phyloP scores from a whole-genome alignment of 2,113 vertebrate genomes.

The Aphyosemion australe region DNA sequence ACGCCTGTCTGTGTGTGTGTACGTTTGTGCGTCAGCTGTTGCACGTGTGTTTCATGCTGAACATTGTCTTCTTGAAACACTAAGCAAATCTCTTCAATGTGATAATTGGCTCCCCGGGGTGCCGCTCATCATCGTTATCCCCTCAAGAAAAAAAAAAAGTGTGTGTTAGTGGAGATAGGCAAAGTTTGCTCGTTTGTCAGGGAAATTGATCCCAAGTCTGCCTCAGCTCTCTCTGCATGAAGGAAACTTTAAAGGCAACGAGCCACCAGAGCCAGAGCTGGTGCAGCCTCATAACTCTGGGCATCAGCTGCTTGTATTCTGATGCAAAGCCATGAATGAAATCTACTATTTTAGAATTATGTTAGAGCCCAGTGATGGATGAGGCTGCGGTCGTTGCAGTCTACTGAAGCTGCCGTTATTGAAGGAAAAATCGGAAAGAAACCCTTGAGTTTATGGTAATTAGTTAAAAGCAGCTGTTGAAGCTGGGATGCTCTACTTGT shows the following conservation, averaged over 20 bases:
- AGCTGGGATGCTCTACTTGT: conserved; percentile 13
- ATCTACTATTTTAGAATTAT: conserved; percentile 6
- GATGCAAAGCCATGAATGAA: conserved; percentile 10
- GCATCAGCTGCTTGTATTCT: conserved; percentile 20
- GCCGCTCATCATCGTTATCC: conserved; percentile 67
- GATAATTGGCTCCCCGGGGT: conserved; percentile 77
- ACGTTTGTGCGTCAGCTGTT: not conserved
- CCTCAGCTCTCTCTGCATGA: conserved; percentile 52
- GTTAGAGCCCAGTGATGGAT: not conserved
- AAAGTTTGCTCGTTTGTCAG: conserved; percentile 57
- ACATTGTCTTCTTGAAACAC: conserved; percentile 73
- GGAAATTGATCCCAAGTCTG: conserved; percentile 56
- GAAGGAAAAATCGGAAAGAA: not conserved
- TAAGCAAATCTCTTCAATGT: conserved; percentile 74
- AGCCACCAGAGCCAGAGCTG: conserved; percentile 43
- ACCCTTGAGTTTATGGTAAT: conserved; percentile 26
- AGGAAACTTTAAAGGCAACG: conserved; percentile 47
- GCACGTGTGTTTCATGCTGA: conserved; percentile 46
- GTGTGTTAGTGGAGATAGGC: conserved; percentile 55
- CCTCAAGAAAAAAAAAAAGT: conserved; percentile 40
- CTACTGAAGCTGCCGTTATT: conserved; percentile 13
- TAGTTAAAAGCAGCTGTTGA: conserved; percentile 26
- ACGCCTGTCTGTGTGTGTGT: not conserved
- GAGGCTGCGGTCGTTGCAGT: conserved; percentile 4
- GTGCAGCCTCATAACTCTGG: conserved; percentile 30